Evolutionary conservation across 2,113 vertebrate species (phyloP).

Genomic region (Crocuta crocuta): DNA sequence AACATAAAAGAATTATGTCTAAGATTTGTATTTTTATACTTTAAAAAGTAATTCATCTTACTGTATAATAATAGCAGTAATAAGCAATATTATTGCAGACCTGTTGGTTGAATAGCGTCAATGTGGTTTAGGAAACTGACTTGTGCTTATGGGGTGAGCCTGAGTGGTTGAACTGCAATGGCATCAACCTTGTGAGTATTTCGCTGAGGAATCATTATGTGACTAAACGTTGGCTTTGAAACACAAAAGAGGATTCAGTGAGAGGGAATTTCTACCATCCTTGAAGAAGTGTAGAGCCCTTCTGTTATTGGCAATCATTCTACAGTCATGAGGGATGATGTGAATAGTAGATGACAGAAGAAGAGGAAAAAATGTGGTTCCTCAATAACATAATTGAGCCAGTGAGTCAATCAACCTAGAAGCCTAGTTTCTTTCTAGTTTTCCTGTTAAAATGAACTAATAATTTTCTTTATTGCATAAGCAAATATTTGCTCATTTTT

Average conservation of each 20-base stretch:
- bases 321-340: neutral
- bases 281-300: neutral
- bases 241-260: neutral
- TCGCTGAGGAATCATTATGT: neutral
- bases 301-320: neutral
- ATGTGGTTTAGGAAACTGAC: neutral
- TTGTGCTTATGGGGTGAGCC: neutral
- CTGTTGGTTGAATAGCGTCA: neutral
- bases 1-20: neutral
- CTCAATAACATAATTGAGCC: neutral
- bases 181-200: neutral
- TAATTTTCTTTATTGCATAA: neutral
- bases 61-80: too few species aligned
- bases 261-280: neutral
- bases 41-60: neutral
- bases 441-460: neutral
- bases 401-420: neutral
- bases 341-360: neutral
- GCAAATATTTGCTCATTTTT: neutral
- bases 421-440: neutral
- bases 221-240: neutral
- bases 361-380: neutral
- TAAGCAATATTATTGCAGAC: neutral
- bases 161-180: neutral
- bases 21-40: neutral